phyloP scores from a whole-genome alignment of 2,113 vertebrate species.

The Accipiter virgatus region DNA sequence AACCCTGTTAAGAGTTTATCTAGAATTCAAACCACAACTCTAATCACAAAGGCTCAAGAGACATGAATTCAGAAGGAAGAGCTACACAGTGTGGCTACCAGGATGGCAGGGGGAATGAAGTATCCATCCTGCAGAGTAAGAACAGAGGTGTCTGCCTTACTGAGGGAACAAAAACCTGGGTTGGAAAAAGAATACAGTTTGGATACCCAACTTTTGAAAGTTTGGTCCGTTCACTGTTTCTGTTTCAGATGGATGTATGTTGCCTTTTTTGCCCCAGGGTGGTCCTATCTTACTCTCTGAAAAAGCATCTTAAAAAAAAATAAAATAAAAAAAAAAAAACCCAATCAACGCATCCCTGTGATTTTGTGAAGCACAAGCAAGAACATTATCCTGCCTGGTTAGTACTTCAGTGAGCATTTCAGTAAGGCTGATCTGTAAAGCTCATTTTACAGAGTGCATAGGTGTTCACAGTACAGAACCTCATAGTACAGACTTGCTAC shows the following conservation, averaged over 20 bases:
- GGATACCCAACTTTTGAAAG: not conserved
- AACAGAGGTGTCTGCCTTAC: not conserved
- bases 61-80: not conserved
- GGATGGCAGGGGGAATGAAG: not conserved
- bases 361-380: not conserved
- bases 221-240: not conserved
- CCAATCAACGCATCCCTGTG: not conserved
- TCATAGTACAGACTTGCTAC: not conserved
- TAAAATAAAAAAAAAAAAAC: not conserved
- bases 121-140: fast-evolving
- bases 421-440: not conserved
- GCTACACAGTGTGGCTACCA: not conserved
- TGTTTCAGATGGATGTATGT: not conserved
- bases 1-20: not conserved
- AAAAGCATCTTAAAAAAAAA: not conserved
- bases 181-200: not conserved
- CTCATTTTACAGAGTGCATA: not conserved
- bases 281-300: not conserved
- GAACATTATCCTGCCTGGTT: not conserved
- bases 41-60: not conserved
- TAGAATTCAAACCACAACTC: not conserved
- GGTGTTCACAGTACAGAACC: not conserved
- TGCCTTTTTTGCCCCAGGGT: not conserved
- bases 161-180: not conserved
- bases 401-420: not conserved